Percentiles rank a stretch among this genome's conserved stretches.
Evolutionary conservation across 2,113 vertebrate species (phyloP).

Genomic region (Istiophorus platypterus): DNA sequence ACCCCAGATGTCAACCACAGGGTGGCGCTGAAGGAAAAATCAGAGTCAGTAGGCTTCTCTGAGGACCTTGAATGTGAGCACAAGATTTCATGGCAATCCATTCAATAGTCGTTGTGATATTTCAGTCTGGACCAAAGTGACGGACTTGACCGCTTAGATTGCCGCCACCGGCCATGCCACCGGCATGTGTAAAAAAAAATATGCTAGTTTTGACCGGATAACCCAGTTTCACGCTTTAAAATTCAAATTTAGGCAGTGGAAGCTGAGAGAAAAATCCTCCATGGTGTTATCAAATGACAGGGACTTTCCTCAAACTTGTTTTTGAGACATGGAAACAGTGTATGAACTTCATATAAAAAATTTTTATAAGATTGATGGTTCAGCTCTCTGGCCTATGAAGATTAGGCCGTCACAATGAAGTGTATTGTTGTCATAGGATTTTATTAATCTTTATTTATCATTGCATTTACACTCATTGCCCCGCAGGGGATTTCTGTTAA

Average conservation of each 20-base stretch:
- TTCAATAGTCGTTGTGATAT: background rate
- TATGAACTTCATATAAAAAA: slow-evolving; percentile 3
- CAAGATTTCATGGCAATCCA: background rate
- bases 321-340: slow-evolving; percentile 40
- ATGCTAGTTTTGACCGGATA: background rate
- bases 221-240: slow-evolving; percentile 7
- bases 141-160: too few relatives aligned
- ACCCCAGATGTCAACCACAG: background rate
- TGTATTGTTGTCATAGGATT: slow-evolving; percentile 5
- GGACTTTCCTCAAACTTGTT: slow-evolving; percentile 63
- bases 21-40: background rate
- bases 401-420: background rate
- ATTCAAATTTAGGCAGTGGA: background rate
- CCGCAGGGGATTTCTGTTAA: slow-evolving; percentile 53
- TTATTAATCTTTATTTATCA: slow-evolving; percentile 37
- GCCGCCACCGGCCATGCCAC: too few relatives aligned
- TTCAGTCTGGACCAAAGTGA: background rate
- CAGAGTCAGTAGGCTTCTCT: background rate
- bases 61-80: background rate
- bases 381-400: background rate
- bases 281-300: slow-evolving; percentile 16
- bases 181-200: too few relatives aligned
- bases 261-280: slow-evolving; percentile 33
- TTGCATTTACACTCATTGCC: slow-evolving; percentile 11
- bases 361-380: slow-evolving; percentile 4